These are phyloP conservation scores for Eilema depressum DNA, from an alignment of 2,888 invertebrate species.

Conservation along the genomic window DNA sequence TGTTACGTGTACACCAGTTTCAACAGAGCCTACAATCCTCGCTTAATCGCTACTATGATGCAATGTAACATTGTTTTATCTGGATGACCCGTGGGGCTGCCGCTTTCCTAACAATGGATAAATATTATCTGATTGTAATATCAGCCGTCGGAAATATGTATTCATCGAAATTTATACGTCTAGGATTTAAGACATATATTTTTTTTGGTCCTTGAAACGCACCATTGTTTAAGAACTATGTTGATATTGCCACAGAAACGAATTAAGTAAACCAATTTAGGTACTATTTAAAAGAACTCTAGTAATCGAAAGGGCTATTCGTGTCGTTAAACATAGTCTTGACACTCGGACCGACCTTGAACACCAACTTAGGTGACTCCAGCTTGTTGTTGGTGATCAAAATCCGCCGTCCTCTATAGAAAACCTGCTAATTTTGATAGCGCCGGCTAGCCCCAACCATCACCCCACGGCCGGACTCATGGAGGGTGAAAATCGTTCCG, in stretches of 20 bases:
- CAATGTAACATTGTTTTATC: constrained; percentile 42
- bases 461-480: too few relatives aligned
- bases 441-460: too few relatives aligned
- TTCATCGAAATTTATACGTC: constrained; percentile 5
- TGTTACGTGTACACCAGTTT: constrained; percentile 10
- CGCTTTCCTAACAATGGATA: constrained; percentile 25
- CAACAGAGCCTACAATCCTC: constrained; percentile 4
- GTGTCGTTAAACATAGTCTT: too few relatives aligned
- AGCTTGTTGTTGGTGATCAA: too few relatives aligned
- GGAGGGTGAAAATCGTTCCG: too few relatives aligned
- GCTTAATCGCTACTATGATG: constrained; percentile 16
- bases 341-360: too few relatives aligned
- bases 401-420: too few relatives aligned
- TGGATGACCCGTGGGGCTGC: constrained; percentile 23
- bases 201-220: not conserved
- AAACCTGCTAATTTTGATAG: too few relatives aligned
- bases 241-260: not conserved
- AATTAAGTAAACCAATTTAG: too few relatives aligned
- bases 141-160: not conserved
- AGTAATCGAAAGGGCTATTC: not conserved
- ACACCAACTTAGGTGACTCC: too few relatives aligned
- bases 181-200: not conserved
- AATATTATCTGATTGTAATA: constrained; percentile 20
- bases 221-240: not conserved
- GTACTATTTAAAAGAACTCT: not conserved